These are phyloP conservation scores for Cassiopea andromeda DNA, from an alignment of 30 jellyfish, hydroid and myxozoan genomes.

Conservation along the genomic window DNA sequence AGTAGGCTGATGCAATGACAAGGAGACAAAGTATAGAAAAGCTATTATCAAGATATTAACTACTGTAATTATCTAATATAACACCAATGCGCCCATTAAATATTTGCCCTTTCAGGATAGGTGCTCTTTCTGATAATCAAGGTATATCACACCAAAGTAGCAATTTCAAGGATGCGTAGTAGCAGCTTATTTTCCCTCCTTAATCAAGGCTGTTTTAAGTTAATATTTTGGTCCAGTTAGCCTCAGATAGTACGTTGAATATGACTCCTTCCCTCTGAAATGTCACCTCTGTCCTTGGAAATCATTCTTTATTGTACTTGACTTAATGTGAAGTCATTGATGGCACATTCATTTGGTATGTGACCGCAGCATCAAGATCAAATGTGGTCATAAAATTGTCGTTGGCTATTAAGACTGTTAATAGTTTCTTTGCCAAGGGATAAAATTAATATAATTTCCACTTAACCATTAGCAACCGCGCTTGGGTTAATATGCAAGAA, in stretches of 20 bases:
- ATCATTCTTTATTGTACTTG: background rate
- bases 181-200: too few species aligned
- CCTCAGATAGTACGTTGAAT: background rate
- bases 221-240: background rate
- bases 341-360: background rate
- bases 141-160: too few species aligned
- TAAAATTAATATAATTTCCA: conserved; percentile 39
- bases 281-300: background rate
- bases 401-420: conserved; percentile 51
- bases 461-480: conserved; percentile 50
- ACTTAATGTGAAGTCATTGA: background rate
- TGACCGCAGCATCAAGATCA: conserved; percentile 33
- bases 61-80: too few species aligned
- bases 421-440: conserved; percentile 47
- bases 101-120: too few species aligned
- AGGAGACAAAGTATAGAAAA: too few species aligned
- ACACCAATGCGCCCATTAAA: too few species aligned
- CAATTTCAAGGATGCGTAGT: background rate
- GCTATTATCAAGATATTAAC: too few species aligned
- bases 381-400: conserved; percentile 34
- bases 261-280: background rate
- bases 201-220: background rate
- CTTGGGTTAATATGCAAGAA: conserved; percentile 42
- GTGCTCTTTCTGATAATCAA: too few species aligned
- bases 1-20: too few species aligned